Evolutionary conservation across 2,888 invertebrate species (phyloP), one percentile per base, ranked within the genome.

Genomic region (Beris chalybata): DNA sequence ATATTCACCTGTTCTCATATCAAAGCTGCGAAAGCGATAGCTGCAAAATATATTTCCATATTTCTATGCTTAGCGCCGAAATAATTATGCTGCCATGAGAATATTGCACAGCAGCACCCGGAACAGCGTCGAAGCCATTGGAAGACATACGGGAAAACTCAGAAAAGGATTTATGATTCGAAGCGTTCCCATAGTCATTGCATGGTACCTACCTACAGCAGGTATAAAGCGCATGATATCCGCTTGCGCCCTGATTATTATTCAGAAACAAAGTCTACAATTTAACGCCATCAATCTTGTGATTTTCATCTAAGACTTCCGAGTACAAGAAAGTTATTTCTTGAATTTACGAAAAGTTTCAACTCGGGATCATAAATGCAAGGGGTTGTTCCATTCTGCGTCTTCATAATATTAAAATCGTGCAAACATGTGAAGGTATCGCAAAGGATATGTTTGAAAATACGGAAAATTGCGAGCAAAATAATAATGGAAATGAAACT

Each of bases 241-340:
- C 47, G 64, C 64, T 64, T 64, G 64, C 64, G 50, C 38, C 64
- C 64, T 69, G 66, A 69, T 69, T 69, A 69, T 69, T 69, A 69
- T 69, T 69, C 66, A 69, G 66, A 69, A 69, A 69, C 69, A 69
- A 69, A 69, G 69, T 67, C 69, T 69, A 67, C 69, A 69, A 69
- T 69, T 69, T 69, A 66, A 69, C 69, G 69, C 69, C 69, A 69
- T 69, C 66, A 69, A 69, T 69, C 69, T 69, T 69, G 66, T 64
- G 69, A 67, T 69, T 67, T 67, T 69, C 69, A 69, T 69, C 69
- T 69, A 69, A 69, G 66, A 69, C 64, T 69, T 69, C 66, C 69
- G 66, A 58, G 64, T 61, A 68, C 64, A 64, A 54, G 64, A 54
- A 65, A 65, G 68, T 66, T 66, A 68, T 68, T 66, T 68, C 66